Base-by-base conservation (phyloP, 2,888 invertebrate genomes). In the Drosophila phalerata region DNA sequence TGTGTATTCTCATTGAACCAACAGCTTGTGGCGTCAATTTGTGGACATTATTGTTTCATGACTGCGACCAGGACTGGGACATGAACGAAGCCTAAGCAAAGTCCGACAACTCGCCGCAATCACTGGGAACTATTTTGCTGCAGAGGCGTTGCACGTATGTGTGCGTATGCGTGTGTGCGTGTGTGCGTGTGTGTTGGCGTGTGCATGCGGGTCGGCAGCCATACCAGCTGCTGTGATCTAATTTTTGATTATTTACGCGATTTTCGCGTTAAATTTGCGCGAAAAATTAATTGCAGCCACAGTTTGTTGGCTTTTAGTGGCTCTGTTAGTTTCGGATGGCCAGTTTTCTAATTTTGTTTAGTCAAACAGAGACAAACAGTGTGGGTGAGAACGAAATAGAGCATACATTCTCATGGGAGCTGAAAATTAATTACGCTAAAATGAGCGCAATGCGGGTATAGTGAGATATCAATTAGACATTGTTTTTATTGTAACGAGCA, bases 21-120 rank as follows among this genome's bases (percentile, higher is more conserved):
- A 88, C 88, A 88, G 86, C 85, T 85, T 88, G 85, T 85, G 88
- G 85, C 86, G 81, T 83, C 88, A 88, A 88, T 85, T 88, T 85
- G 85, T 81, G 85, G 88, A 85, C 84, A 87, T 85, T 85, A 87
- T 85, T 85, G 84, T 87, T 87, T 87, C 84, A 85, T 73, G 85
- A 76, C 85, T 87, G 80, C 76, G 68, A 81, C 73, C 78, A 67
- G 82, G 53, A 58, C 48, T 49, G 32, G 64, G 67, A 61, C 51
- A 49, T 60, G 49, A 64, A 19, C 67, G 79, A 64, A 64, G 73
- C 73, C 85, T 69, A 78, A 84, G 82, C 82, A 73, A 79, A 77
- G 65, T 73, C 68, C 64, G 63, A 73, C 80, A 78, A 78, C 80
- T 81, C 68, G 69, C 78, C 85, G 62, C 85, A 84, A 85, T 85